These are phyloP conservation scores for Drosophila birchii DNA, from an alignment of 2,888 invertebrate genomes.

Conservation along the genomic window DNA sequence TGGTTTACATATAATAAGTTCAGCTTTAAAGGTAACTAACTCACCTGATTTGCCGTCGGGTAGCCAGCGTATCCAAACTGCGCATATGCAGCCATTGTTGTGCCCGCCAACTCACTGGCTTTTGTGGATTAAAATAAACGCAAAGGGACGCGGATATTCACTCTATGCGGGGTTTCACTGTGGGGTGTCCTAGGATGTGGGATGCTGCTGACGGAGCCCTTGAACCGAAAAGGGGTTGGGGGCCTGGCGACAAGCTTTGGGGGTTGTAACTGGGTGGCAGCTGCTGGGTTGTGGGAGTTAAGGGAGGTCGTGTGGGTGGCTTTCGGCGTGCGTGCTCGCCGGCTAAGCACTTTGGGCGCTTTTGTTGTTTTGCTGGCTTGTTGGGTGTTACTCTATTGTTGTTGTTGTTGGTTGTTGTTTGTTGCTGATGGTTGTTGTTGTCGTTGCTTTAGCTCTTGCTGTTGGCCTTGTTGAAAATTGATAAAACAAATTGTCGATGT, in stretches of 20 bases:
- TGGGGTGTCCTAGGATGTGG: conserved; percentile 69
- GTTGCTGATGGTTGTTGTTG: conserved; percentile 45
- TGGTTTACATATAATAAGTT: not conserved
- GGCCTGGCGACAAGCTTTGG: conserved; percentile 7
- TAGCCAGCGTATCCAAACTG: conserved; percentile 96
- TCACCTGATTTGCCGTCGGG: conserved; percentile 96
- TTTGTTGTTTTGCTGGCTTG: conserved; percentile 63
- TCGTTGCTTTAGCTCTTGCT: conserved; percentile 61
- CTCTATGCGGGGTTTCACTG: conserved; percentile 54
- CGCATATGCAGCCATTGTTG: conserved; percentile 90
- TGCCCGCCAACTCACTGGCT: conserved; percentile 40
- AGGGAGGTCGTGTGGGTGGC: conserved; percentile 34
- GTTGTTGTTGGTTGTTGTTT: conserved; percentile 58
- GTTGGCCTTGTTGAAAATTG: conserved; percentile 80
- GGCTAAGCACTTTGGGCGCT: conserved; percentile 77
- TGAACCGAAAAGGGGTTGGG: conserved; percentile 20
- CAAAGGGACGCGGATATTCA: conserved; percentile 29
- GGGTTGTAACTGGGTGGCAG: conserved; percentile 7
- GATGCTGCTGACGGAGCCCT: conserved; percentile 47
- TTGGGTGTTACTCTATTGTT: conserved; percentile 47
- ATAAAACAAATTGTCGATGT: conserved; percentile 83
- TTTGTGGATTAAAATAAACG: conserved; percentile 23
- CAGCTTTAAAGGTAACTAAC: conserved; percentile 60
- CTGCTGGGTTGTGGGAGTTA: not conserved
- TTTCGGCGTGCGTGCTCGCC: conserved; percentile 71